A percentile compares a stretch with the other conserved stretches of the same genome.
Evolutionary conservation across 1,140 invertebrate genomes (phyloP).

Genomic region (Diachasmimorpha longicaudata): DNA sequence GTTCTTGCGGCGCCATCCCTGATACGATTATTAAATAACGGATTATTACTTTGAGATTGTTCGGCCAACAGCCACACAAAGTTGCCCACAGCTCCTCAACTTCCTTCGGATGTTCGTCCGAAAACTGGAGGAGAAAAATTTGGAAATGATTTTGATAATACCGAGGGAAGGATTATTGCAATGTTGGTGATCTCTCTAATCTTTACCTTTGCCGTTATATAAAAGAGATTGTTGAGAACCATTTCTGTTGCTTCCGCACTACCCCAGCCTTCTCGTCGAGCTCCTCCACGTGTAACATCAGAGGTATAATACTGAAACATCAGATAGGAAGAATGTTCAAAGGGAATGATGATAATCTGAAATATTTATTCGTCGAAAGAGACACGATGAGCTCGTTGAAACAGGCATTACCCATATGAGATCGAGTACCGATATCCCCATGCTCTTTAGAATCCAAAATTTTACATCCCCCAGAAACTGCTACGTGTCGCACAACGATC

Average conservation of each 20-base stretch:
- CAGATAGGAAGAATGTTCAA: not conserved
- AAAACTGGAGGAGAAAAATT: conserved; percentile 73
- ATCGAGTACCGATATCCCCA: no score
- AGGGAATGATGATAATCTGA: not conserved
- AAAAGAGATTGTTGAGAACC: conserved; percentile 98
- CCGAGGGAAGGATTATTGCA: not conserved
- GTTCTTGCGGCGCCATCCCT: conserved; percentile 91
- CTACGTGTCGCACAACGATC: no score
- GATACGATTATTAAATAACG: conserved; percentile 97
- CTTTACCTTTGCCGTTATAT: conserved; percentile 92
- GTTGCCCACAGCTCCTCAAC: conserved; percentile 96
- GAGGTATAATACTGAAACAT: conserved; percentile 72
- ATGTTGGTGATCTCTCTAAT: not conserved
- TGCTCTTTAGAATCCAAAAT: not conserved
- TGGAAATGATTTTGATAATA: not conserved
- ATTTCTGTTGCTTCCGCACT: conserved; percentile 99
- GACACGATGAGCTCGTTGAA: not conserved
- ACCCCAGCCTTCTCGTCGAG: conserved; percentile 90
- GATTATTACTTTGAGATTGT: conserved; percentile 96
- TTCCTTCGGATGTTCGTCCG: conserved; percentile 93
- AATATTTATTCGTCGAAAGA: not conserved
- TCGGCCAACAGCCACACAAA: conserved; percentile 93
- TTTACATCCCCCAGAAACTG: not conserved
- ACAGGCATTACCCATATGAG: no score
- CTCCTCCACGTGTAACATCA: conserved; percentile 69